phyloP scores from a whole-genome alignment of 1,140 invertebrate species.

The Danaus plexippus region DNA sequence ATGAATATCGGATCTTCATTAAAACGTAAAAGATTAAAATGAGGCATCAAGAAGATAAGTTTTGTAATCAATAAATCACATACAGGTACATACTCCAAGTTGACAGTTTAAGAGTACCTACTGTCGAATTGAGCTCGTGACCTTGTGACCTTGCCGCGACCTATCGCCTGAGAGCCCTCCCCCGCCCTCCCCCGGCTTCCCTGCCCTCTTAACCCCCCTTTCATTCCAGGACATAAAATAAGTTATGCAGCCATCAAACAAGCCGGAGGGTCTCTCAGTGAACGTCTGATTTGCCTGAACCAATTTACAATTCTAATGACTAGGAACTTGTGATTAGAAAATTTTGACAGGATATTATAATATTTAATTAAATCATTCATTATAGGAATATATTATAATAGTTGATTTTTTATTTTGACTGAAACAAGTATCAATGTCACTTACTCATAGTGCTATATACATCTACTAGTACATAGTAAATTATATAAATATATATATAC shows the following conservation, averaged over 20 bases:
- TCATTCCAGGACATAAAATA: slow-evolving; percentile 40
- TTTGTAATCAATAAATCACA: too few species aligned
- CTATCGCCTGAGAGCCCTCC: slow-evolving; percentile 28
- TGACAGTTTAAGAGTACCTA: neutral
- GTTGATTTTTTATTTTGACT: too few species aligned
- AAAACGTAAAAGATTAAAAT: too few species aligned
- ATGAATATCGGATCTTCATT: too few species aligned
- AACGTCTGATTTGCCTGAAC: slow-evolving; percentile 33
- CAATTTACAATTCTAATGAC: slow-evolving; percentile 34
- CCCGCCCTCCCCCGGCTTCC: slow-evolving; percentile 32
- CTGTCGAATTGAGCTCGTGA: slow-evolving; percentile 19
- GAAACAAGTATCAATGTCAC: too few species aligned
- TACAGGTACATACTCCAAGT: too few species aligned
- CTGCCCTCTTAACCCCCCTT: slow-evolving; percentile 19
- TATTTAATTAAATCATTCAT: neutral
- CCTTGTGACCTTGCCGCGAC: slow-evolving; percentile 49
- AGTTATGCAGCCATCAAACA: slow-evolving; percentile 44
- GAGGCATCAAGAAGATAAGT: too few species aligned
- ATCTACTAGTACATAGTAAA: too few species aligned
- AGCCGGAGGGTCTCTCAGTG: slow-evolving; percentile 29
- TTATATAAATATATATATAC: too few species aligned
- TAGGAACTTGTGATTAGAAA: neutral
- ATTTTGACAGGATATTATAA: neutral
- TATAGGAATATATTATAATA: too few species aligned
- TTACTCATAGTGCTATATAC: too few species aligned